Conservation (phyloP, 2,797 vertebrate species). For the Channallabes apus region DNA sequence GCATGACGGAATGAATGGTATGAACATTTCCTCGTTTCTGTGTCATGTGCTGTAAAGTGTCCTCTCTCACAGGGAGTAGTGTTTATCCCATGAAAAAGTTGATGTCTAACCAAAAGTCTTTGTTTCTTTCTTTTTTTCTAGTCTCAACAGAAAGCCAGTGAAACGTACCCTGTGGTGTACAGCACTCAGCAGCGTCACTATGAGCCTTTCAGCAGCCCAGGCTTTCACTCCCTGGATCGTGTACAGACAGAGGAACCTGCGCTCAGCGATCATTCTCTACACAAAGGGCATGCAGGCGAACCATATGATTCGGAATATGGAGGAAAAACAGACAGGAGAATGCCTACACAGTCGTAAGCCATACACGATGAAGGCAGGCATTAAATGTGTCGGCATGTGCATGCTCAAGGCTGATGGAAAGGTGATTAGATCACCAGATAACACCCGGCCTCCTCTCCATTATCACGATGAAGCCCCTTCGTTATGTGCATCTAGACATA, state of each 20-base stretch:
- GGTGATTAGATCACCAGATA: conserved; percentile 19
- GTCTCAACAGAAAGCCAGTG: conserved; percentile 55
- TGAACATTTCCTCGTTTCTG: neutral
- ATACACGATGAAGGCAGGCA: neutral
- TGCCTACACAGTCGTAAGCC: neutral
- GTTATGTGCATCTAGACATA: neutral
- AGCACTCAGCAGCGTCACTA: conserved; percentile 16
- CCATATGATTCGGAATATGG: conserved; percentile 18
- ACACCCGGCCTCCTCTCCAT: neutral
- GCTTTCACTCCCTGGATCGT: conserved; percentile 42
- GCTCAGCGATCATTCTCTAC: conserved; percentile 47
- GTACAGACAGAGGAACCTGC: conserved; percentile 26
- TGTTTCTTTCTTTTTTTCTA: neutral
- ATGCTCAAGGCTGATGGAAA: conserved; percentile 42
- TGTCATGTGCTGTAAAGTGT: neutral
- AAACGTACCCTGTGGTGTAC: conserved; percentile 53
- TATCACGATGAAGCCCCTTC: neutral
- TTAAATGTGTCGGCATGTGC: neutral
- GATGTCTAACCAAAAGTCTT: neutral
- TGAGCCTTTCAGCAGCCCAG: conserved; percentile 47
- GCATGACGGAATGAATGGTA: neutral
- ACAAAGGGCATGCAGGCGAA: no score
- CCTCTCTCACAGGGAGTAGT: no score
- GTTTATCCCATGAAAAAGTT: neutral
- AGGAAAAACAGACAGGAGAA: conserved; percentile 7